Percentiles rank a stretch among this genome's conserved stretches.
Conservation (phyloP, 2,888 invertebrate genomes). For the Enchytraeus crypticus region DNA sequence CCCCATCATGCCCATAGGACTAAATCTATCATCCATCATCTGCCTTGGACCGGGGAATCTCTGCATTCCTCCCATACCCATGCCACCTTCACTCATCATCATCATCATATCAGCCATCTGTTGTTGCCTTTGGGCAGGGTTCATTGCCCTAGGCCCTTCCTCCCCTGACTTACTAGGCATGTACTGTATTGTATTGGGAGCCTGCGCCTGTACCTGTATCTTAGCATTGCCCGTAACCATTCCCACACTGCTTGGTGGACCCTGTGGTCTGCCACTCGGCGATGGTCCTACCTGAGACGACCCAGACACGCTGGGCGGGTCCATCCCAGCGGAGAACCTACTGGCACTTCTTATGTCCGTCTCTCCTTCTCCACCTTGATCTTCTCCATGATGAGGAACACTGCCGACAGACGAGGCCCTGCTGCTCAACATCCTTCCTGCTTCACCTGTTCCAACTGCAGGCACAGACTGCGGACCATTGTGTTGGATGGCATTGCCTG, state of each 20-base stretch:
- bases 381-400: no score
- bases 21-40: neutral
- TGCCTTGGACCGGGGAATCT: neutral
- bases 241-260: neutral
- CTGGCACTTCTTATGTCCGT: neutral
- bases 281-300: neutral
- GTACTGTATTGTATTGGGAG: conserved; percentile 96
- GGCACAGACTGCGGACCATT: neutral
- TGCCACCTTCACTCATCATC: neutral
- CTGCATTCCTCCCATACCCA: neutral
- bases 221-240: conserved; percentile 63
- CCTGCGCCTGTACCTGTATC: conserved; percentile 82
- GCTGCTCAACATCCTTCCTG: neutral
- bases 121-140: neutral
- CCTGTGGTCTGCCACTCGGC: neutral
- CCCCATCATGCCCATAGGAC: conserved; percentile 7
- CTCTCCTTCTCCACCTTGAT: neutral
- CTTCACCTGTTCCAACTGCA: neutral
- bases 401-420: no score
- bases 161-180: conserved; percentile 74
- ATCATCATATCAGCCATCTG: neutral
- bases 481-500: neutral
- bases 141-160: neutral
- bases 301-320: neutral
- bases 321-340: neutral